Evolutionary conservation across 1,140 invertebrate genomes (phyloP), one percentile per base, ranked within the genome.

Genomic region (Drosophila kohkoa): DNA sequence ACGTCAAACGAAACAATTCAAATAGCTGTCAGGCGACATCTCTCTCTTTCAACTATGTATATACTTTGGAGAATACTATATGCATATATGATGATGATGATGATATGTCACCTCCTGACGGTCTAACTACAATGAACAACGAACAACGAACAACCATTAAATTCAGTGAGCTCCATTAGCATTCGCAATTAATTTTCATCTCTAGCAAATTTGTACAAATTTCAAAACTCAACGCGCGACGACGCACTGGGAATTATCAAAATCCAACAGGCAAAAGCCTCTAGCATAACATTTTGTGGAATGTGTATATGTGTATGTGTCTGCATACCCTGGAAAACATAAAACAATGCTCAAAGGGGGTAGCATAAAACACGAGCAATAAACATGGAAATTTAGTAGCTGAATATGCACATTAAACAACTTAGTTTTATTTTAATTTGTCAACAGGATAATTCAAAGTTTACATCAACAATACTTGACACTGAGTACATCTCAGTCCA

Each of bases 141-240:
- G 20, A 20, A 20, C 20, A 20, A 20, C 35, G 38, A 41, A 20
- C 51, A 10, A 10, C 54, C 51, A 83, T 78, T 52, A 67, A 59
- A 67, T 65, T 63, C 51, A 35, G 62, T 59, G 46, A 16, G 71
- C 58, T 78, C 78, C 82, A 87, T 86, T 86, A 87, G 79, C 68
- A 83, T 77, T 80, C 41, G 66, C 83, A 82, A 86, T 86, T 82
- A 87, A 86, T 86, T 82, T 82, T 59, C 80, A 86, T 82, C 63
- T 77, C 52, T 77, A 54, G 51, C 74, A 75, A 73, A 79, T 79
- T 86, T 81, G 77, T 67, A 66, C 67, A 79, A 79, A 75, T 79
- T 82, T 70, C 59, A 32, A 63, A 79, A 69, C 73, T 67, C 60
- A 45, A 75, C 38, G 54, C 38, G 54, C 49, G n/a, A 48, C 58